Evolutionary conservation across 2,888 invertebrate genomes (phyloP), one percentile per base, ranked within the genome.

Genomic region (Anthoptus insignis): DNA sequence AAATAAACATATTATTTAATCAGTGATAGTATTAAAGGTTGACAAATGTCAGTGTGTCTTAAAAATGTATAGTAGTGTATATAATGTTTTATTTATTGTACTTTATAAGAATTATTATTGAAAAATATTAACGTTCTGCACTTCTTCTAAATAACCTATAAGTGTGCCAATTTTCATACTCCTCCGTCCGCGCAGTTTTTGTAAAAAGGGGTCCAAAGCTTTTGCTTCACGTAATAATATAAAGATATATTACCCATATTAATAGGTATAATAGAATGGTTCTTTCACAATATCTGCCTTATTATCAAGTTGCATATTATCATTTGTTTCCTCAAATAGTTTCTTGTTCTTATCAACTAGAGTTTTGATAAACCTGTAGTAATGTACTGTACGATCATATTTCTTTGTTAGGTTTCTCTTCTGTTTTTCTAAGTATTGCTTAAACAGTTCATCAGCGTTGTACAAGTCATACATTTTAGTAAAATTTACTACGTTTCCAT

Each of bases 351-450:
- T 68, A 37, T 87, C 83, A 0, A 78, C 78, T 1, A 88, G 66
- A 0, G 83, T 82, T 76, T 87, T 88, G 0, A 87, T 67, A 68
- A 89, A 89, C 67, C 83, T 82, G 42, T 81, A 83, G 69, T 78
- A 87, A 45, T 77, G 78, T 4, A 77, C 59, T 3, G 63, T 64
- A 0, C 71, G 69, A 0, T 80, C 71, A 3, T 39, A 34, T 45
- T 76, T 70, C 19, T 74, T 80, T 0, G 75, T 77, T 2, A 67
- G 56, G 14, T 76, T 78, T 7, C 67, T 81, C 1, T 74, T 68
- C 58, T 71, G 79, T 34, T 74, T 72, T 11, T 66, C 47, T 21
- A 71, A 47, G 56, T 78, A 88, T 5, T 73, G 59, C 14, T 77
- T 58, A 59, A 81, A 89, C 2, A 87, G 68, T 27, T 79, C 52